Conservation (phyloP, 2,888 invertebrate species). For the Ichneumoninae sp. region DNA sequence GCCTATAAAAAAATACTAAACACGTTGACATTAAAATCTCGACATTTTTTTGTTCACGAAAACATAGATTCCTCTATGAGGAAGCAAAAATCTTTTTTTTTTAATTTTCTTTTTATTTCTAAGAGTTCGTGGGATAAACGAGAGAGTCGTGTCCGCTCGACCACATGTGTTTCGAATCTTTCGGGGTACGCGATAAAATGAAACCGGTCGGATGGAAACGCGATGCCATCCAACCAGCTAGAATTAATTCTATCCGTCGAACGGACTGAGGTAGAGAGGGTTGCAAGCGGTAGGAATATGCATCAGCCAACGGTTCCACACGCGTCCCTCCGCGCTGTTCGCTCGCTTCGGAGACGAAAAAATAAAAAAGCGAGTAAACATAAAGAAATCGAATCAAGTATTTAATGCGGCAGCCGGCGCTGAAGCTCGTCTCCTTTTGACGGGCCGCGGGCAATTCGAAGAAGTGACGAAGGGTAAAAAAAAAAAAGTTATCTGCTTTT, state of each 20-base stretch:
- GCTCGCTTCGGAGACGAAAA: too few species aligned
- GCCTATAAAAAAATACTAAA: neutral
- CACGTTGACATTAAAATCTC: too few species aligned
- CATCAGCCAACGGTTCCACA: conserved; percentile 32
- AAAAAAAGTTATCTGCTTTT: neutral
- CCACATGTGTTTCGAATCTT: neutral
- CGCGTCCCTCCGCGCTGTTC: too few species aligned
- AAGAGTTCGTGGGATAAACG: neutral
- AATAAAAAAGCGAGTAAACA: too few species aligned
- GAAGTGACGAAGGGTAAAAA: too few species aligned
- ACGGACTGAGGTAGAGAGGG: conserved; percentile 13
- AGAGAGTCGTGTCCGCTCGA: neutral
- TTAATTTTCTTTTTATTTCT: neutral
- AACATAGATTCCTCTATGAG: too few species aligned
- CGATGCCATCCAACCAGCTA: neutral
- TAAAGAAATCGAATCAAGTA: too few species aligned
- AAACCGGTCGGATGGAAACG: neutral
- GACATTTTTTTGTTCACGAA: too few species aligned
- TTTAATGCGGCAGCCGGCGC: conserved; percentile 32
- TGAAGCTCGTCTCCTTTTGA: neutral
- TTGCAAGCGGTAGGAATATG: conserved; percentile 55
- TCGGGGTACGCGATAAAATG: neutral
- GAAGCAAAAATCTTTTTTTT: neutral
- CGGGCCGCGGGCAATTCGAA: too few species aligned
- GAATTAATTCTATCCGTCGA: conserved; percentile 40